Evolutionary conservation across 2,888 invertebrate genomes (phyloP).

Genomic region (Azorinus chamasolen): DNA sequence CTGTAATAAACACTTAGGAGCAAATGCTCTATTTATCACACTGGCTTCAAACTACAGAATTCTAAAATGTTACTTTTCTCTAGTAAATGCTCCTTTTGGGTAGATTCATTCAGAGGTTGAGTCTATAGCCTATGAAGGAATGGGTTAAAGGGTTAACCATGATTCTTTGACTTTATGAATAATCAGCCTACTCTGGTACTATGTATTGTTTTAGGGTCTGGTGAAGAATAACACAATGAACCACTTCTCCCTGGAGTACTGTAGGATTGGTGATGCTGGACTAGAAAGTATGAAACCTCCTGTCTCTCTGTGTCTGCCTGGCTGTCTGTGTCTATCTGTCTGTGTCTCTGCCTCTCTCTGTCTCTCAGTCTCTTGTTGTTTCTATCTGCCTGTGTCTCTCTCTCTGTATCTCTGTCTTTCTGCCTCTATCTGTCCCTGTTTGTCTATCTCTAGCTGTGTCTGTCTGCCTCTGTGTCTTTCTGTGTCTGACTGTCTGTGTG

Average conservation of each 20-base stretch:
- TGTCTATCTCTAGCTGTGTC: not conserved
- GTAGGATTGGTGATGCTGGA: conserved; percentile 83
- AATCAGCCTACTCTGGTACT: no score
- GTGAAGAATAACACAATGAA: conserved; percentile 80
- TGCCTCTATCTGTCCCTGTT: not conserved
- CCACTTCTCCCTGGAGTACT: conserved; percentile 84
- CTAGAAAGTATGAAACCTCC: conserved; percentile 81
- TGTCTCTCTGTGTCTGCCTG: not conserved
- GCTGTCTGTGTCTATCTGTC: not conserved
- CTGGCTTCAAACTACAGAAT: no score
- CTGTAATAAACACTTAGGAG: no score
- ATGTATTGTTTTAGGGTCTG: conserved; percentile 77
- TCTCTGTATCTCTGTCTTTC: not conserved
- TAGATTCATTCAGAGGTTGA: no score
- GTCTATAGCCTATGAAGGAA: no score
- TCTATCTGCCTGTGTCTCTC: not conserved
- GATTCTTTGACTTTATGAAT: no score
- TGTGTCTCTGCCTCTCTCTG: not conserved
- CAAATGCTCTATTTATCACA: no score
- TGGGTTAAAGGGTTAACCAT: no score
- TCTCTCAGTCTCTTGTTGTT: not conserved
- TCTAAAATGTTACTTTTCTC: no score
- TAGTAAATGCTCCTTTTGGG: no score
- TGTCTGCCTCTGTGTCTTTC: no score
- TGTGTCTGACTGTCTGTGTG: not conserved